Base-by-base conservation (phyloP, 2,113 vertebrate species). In the Neomonachus schauinslandi region DNA sequence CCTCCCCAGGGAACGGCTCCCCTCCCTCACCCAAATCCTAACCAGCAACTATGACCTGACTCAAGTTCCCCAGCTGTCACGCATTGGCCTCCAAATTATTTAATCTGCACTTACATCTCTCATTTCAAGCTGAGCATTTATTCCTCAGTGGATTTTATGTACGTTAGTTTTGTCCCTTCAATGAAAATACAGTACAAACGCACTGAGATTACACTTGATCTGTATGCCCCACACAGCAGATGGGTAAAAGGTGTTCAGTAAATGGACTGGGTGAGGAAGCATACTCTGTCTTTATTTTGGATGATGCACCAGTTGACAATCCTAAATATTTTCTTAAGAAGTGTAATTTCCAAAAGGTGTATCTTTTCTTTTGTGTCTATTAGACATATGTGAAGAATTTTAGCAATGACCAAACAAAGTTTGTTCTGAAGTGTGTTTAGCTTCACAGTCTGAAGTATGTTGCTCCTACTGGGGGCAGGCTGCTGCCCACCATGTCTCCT, bases 291-390 rank as follows among this genome's bases (percentile, higher is more conserved):
- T 82, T 77, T 39, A 59, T 63, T 81, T 26, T 67, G 36, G n/a
- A 82, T 72, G 71, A 57, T 24, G 36, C 4, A 49, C 5, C 46
- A 59, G 46, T 24, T 82, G 51, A 71, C 65, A 80, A 49, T 59
- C 53, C 67, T 79, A 93, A 67, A 74, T 89, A 55, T 67, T 76
- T 94, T 61, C 76, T 90, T 67, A 74, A 69, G 42, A 94, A 53
- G 81, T 72, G 0, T 90, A 59, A 81, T 71, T 94, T 91, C 55
- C 33, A 93, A 63, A 51, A 69, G 61, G 53, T 80, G 1, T 7
- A 87, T 28, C 15, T 55, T 67, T 89, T 89, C 31, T 71, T 83
- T 67, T 89, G 53, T 67, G 42, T 79, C 57, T 33, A 46, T 14
- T 42, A 94, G 57, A 81, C 7, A 16, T 49, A 55, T 11, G 26